These are phyloP conservation scores for Sylvicola fuscatus DNA, from an alignment of 2,888 invertebrate genomes.

Conservation along the genomic window DNA sequence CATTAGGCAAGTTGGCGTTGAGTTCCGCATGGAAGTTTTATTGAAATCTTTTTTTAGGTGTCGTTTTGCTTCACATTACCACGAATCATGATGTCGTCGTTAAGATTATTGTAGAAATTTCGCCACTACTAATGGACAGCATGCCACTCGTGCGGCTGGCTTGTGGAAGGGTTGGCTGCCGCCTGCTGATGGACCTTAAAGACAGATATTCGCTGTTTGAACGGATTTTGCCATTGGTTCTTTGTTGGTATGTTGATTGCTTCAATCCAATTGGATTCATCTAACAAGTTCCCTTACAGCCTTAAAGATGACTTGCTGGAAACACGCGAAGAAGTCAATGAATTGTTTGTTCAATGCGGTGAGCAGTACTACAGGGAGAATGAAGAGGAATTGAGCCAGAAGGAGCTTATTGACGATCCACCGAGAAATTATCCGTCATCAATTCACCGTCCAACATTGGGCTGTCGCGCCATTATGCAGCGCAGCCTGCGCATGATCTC, in stretches of 20 bases:
- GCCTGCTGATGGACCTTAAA: slow-evolving; percentile 52
- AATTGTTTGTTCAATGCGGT: slow-evolving; percentile 54
- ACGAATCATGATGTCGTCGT: slow-evolving; percentile 53
- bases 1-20: slow-evolving; percentile 33
- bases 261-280: slow-evolving; percentile 2
- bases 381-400: slow-evolving; percentile 67
- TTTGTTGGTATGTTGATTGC: slow-evolving; percentile 43
- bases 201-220: slow-evolving; percentile 84
- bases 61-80: slow-evolving; percentile 35
- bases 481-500: slow-evolving; percentile 29
- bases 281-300: slow-evolving; percentile 19
- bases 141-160: slow-evolving; percentile 55
- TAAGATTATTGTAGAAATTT: slow-evolving; percentile 55
- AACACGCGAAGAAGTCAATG: slow-evolving; percentile 37
- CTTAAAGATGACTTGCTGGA: slow-evolving; percentile 63
- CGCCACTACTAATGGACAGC: slow-evolving; percentile 73
- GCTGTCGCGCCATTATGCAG: slow-evolving; percentile 62
- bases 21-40: slow-evolving; percentile 11
- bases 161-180: slow-evolving; percentile 53
- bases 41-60: slow-evolving; percentile 20
- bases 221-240: slow-evolving; percentile 60
- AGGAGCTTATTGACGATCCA: slow-evolving; percentile 48
- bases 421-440: slow-evolving; percentile 53
- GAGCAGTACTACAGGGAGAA: slow-evolving; percentile 67
- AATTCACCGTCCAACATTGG: slow-evolving; percentile 60